Evolutionary conservation across 2,113 vertebrate genomes (phyloP), one percentile per base, ranked within the genome.

Genomic region (Anoura caudifer): DNA sequence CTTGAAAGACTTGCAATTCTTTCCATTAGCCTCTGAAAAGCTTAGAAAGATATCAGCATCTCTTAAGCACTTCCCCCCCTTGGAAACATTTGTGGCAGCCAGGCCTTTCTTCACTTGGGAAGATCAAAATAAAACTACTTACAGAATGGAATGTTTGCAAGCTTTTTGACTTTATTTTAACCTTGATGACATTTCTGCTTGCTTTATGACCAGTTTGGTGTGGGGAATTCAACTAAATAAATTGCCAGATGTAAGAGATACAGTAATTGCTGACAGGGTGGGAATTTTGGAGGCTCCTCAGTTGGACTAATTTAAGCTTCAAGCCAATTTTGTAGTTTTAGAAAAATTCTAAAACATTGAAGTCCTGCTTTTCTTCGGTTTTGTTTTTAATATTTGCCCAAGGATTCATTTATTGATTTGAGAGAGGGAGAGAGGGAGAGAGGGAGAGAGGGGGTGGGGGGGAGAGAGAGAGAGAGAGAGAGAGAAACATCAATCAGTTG

Each of bases 1-100:
- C 50, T 90, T 84, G 41, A 72, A 80, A 26, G 36, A 83, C 70
- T 83, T 47, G 19, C 38, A 54, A 19, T 69, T 52, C 33, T 92
- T 90, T 41, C 24, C 7, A 22, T 92, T 96, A 47, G 43, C 90
- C n/a, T 95, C 31, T 95, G 84, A 94, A 87, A 94, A 94, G 19
- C 22, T 38, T 24, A 52, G 61, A 79, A 87, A 67, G 17, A 43
- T 76, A 50, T 38, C 28, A 82, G 26, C 41, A 82, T 97, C 94
- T 65, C 59, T 75, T 81, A 41, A 61, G 33, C 41, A 67, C 14
- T 36, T 87, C 54, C 4, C 8, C 5, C 24, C 13, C 83, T 73
- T 41, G 41, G 85, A 95, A 85, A 91, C 10, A 47, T 54, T 59
- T 77, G 56, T 67, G 72, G 36, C n/a, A 85, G 33, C 22, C 41